Conservation (phyloP, 2,797 vertebrate species). For the Mormyrus hasselquistii region DNA sequence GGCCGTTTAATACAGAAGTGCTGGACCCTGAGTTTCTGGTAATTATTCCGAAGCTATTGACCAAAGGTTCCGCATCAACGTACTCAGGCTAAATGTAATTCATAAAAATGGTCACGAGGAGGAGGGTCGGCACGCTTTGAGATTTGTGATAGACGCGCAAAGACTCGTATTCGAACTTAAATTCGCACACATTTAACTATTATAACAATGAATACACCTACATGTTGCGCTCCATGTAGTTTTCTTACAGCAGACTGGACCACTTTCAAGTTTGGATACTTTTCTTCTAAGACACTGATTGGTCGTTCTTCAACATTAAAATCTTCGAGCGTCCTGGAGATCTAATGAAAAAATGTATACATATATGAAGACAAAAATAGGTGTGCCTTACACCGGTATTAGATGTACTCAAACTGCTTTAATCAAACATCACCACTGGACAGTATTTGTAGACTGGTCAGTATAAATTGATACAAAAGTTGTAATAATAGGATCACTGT, state of each 20-base stretch:
- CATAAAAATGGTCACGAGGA: conserved; percentile 42
- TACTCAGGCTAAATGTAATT: background rate
- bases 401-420: background rate
- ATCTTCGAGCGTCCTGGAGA: conserved; percentile 80
- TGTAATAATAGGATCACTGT: background rate
- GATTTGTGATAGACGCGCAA: background rate
- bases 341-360: conserved; percentile 50
- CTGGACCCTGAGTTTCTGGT: background rate
- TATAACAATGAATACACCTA: conserved; percentile 48
- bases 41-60: background rate
- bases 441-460: background rate
- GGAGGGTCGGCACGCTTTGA: conserved; percentile 27
- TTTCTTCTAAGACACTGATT: conserved; percentile 67
- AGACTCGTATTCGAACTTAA: background rate
- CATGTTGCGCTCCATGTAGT: conserved; percentile 67
- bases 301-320: conserved; percentile 85
- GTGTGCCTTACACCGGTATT: background rate
- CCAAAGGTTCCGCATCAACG: background rate
- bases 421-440: background rate
- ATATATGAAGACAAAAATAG: background rate
- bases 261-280: conserved; percentile 78
- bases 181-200: background rate
- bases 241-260: conserved; percentile 74
- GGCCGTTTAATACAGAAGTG: background rate
- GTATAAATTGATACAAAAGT: background rate